Conservation (phyloP, 2,888 invertebrate species). For the Trissoscelio sp. region DNA sequence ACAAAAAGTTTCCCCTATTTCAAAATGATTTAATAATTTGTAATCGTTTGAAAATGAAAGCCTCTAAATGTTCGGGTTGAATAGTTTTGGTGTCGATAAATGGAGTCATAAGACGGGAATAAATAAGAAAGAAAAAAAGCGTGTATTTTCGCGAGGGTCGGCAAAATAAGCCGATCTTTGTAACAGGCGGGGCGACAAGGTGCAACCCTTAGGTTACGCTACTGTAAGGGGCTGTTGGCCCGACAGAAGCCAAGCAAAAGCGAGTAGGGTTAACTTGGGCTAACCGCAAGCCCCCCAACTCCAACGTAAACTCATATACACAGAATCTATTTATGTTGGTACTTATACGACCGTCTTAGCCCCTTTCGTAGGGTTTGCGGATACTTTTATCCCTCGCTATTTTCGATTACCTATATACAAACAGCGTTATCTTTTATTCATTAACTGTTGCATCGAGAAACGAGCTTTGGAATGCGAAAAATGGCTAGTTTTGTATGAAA, state of each 20-base stretch:
- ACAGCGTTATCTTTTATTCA: conserved; percentile 56
- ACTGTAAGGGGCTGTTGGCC: conserved; percentile 81
- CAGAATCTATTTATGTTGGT: conserved; percentile 70
- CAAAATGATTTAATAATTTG: conserved; percentile 30
- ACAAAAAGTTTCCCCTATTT: too few species aligned
- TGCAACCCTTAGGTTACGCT: conserved; percentile 76
- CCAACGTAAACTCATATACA: conserved; percentile 75
- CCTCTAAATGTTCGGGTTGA: conserved; percentile 26
- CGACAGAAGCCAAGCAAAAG: conserved; percentile 83
- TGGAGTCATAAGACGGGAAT: conserved; percentile 58
- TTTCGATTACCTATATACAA: conserved; percentile 52
- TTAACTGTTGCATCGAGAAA: conserved; percentile 19
- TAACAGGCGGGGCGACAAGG: conserved; percentile 73
- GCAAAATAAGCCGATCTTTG: conserved; percentile 68
- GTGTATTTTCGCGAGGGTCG: conserved; percentile 65
- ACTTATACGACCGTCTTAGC: conserved; percentile 67
- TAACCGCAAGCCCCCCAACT: conserved; percentile 78
- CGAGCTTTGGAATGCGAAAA: too few species aligned
- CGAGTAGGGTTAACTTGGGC: conserved; percentile 82
- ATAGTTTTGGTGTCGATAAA: conserved; percentile 52
- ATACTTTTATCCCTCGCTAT: conserved; percentile 55
- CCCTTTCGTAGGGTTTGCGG: conserved; percentile 62
- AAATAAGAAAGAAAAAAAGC: conserved; percentile 53
- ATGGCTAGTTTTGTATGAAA: too few species aligned
- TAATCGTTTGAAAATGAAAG: conserved; percentile 33